These are phyloP conservation scores for Schizothorax lantsangensis DNA, from an alignment of 2,797 vertebrate species.

Conservation along the genomic window DNA sequence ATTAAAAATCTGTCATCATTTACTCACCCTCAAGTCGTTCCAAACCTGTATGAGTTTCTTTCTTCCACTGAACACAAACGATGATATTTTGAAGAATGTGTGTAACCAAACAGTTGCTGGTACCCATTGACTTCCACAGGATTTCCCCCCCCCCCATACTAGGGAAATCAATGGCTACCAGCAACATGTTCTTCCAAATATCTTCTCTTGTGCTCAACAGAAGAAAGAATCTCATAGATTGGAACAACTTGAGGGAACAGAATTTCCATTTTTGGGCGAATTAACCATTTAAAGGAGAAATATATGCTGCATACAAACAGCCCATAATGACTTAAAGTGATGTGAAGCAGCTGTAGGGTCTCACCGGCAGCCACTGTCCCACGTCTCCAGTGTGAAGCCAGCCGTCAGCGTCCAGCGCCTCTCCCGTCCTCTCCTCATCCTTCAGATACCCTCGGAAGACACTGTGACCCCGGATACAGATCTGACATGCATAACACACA, in stretches of 20 bases:
- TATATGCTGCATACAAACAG: neutral
- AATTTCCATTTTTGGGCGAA: too few species aligned
- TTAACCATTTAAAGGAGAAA: neutral
- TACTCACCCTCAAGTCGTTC: too few species aligned
- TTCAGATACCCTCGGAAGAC: constrained; percentile 81
- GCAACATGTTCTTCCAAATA: neutral
- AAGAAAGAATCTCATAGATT: too few species aligned
- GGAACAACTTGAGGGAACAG: too few species aligned
- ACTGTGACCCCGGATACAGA: constrained; percentile 80
- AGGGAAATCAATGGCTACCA: neutral
- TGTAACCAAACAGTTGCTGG: neutral
- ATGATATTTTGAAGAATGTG: neutral
- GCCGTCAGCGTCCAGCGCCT: constrained; percentile 78
- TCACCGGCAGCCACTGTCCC: constrained; percentile 82
- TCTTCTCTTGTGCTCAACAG: neutral
- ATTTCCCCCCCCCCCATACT: neutral
- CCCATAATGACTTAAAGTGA: neutral
- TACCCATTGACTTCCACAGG: neutral
- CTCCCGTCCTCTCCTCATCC: constrained; percentile 75
- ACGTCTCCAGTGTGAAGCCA: constrained; percentile 85
- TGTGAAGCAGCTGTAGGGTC: neutral
- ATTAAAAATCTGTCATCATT: too few species aligned
- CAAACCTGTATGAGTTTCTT: too few species aligned
- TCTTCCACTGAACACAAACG: neutral
- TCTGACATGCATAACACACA: constrained; percentile 63